Percentiles rank a stretch among this genome's conserved stretches.
Evolutionary conservation across 1,140 invertebrate genomes (phyloP).

Genomic region (Heliconius eleuchia): DNA sequence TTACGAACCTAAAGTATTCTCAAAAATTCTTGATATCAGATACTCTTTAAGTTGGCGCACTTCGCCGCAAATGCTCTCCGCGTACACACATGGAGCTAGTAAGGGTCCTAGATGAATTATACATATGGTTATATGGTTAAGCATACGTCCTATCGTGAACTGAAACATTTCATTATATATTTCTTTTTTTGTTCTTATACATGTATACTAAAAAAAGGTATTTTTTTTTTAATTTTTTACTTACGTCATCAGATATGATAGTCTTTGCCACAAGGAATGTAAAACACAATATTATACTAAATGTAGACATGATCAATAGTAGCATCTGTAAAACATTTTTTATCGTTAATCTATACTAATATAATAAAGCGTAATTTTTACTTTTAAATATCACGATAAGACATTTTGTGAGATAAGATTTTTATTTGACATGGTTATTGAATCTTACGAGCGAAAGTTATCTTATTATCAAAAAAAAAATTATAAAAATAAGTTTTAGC

Average conservation of each 20-base stretch:
- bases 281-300: conserved; percentile 42
- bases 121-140: conserved; percentile 35
- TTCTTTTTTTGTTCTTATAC: not conserved
- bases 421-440: too few relatives aligned
- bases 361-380: too few relatives aligned
- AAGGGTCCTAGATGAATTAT: conserved; percentile 48
- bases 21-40: conserved; percentile 58
- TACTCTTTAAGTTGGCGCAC: conserved; percentile 52
- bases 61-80: conserved; percentile 55
- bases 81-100: conserved; percentile 51
- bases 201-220: not conserved
- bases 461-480: too few relatives aligned
- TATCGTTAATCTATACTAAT: too few relatives aligned
- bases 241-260: conserved; percentile 51
- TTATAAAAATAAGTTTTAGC: too few relatives aligned
- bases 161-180: conserved; percentile 35
- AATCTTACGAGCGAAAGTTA: too few relatives aligned
- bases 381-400: too few relatives aligned
- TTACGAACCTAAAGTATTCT: conserved; percentile 59
- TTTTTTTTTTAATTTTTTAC: conserved; percentile 10
- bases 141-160: conserved; percentile 27
- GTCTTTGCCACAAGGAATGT: conserved; percentile 43
- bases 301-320: conserved; percentile 46
- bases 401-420: too few relatives aligned
- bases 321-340: conserved; percentile 51